Base-by-base conservation (phyloP, 2,797 vertebrate genomes). In the Gymnocypris eckloni region DNA sequence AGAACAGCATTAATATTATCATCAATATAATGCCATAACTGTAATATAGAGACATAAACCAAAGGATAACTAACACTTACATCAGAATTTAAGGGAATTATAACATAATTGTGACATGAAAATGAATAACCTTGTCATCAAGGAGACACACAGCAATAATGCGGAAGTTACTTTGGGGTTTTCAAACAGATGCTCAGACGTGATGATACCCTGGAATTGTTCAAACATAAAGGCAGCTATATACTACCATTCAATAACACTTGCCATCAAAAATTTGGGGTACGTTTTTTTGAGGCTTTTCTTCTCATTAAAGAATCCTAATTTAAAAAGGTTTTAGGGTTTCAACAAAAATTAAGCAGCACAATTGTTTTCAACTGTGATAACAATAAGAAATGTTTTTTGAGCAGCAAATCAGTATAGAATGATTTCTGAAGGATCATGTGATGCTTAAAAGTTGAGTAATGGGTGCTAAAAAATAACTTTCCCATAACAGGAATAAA, bases 1-100 rank as follows among this genome's bases (percentile, higher is more conserved):
- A 50, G 20, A 64, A 61, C 56, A 50, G 45, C 28, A 37, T 83
- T 75, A 18, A 50, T 75, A 48, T 64, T 83, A 66, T 64, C 25
- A 76, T 43, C 56, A 66, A 76, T 66, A 9, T 18, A 50, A 75
- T 6, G 20, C 28, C n/a, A 83, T 7, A 39, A 50, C 5, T n/a
- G 20, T 75, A 37, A 66, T 50, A 66, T 59, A 73, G 79, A 82
- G 50, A 28, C 8, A 71, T 43, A 56, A 82, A 54, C 56, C 43
- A 64, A 64, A 64, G 5, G 43, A 33, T 56, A 75, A 48, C 41
- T 64, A 61, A 83, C 43, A 45, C 25, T 11, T 33, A 45, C 1
- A 83, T 83, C 25, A 64, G 48, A 82, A 71, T 43, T 39, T 20
- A 77, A n/a, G 48, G 50, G 15, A 54, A 64, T 45, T 82, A 20